Evolutionary conservation across 2,797 vertebrate genomes (phyloP).

Genomic region (Propithecus deckenii): DNA sequence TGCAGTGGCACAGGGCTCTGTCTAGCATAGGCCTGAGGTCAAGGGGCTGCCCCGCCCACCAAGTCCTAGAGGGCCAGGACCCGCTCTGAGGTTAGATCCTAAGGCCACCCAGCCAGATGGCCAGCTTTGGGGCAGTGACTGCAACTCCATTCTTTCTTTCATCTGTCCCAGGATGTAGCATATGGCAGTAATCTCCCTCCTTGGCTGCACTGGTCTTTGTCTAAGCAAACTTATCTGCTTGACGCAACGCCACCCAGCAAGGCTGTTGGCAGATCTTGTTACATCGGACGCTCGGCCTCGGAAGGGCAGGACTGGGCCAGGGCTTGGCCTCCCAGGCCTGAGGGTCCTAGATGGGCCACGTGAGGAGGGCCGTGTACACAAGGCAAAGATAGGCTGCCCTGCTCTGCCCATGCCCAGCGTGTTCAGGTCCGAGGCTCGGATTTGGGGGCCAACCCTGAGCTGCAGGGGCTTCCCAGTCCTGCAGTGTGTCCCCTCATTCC

Average conservation of each 20-base stretch:
- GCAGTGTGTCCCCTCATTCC: accelerated
- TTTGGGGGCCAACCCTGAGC: not conserved
- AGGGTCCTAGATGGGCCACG: not conserved
- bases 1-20: not conserved
- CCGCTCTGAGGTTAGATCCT: not conserved
- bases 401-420: not conserved
- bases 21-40: not conserved
- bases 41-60: not conserved
- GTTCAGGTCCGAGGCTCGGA: not conserved
- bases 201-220: not conserved
- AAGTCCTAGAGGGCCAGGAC: not conserved
- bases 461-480: not conserved
- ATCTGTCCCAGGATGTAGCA: not conserved
- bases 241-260: accelerated
- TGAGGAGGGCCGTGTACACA: not conserved
- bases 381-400: not conserved
- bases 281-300: not conserved
- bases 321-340: not conserved
- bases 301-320: accelerated
- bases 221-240: not conserved
- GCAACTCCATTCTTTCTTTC: accelerated
- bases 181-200: not conserved
- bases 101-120: accelerated
- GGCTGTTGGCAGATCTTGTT: not conserved
- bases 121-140: not conserved